Percentiles rank a stretch among this genome's conserved stretches.
These are phyloP conservation scores for Drosophila orosa DNA, from an alignment of 1,140 invertebrate genomes.

Conservation along the genomic window DNA sequence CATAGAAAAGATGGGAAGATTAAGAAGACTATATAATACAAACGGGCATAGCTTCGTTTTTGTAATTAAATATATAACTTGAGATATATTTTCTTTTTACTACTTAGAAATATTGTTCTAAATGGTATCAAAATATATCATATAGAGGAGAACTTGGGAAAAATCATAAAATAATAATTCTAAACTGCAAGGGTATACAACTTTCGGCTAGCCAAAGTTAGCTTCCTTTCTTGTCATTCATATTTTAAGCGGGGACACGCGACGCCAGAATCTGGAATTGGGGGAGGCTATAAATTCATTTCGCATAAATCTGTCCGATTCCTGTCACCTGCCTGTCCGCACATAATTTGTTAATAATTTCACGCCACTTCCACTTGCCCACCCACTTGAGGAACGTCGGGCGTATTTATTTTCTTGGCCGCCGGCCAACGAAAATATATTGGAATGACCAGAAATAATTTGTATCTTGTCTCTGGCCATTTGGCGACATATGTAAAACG, in stretches of 20 bases:
- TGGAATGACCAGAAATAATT: constrained; percentile 24
- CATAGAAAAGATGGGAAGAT: no score
- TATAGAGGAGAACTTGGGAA: no score
- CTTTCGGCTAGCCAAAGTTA: neutral
- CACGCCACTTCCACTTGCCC: constrained; percentile 23
- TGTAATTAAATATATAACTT: no score
- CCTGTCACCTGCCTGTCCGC: constrained; percentile 66
- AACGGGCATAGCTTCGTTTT: no score
- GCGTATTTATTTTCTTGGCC: constrained; percentile 28
- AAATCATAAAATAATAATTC: no score
- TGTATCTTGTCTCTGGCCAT: constrained; percentile 25
- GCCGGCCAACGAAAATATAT: constrained; percentile 19
- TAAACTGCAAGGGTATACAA: neutral
- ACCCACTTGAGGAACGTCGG: constrained; percentile 25
- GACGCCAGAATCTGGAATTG: constrained; percentile 7
- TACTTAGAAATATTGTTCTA: no score
- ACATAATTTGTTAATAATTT: constrained; percentile 65
- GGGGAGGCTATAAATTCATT: constrained; percentile 36
- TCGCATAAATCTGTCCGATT: constrained; percentile 57
- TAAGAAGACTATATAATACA: no score
- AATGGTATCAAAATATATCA: no score
- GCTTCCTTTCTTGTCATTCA: neutral
- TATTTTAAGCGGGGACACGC: constrained; percentile 41
- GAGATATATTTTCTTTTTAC: no score
- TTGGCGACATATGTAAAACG: constrained; percentile 27